Percentiles rank a stretch among this genome's conserved stretches.
phyloP scores from a whole-genome alignment of 30 jellyfish, hydroid and myxozoan species.

The Mastigias papua region DNA sequence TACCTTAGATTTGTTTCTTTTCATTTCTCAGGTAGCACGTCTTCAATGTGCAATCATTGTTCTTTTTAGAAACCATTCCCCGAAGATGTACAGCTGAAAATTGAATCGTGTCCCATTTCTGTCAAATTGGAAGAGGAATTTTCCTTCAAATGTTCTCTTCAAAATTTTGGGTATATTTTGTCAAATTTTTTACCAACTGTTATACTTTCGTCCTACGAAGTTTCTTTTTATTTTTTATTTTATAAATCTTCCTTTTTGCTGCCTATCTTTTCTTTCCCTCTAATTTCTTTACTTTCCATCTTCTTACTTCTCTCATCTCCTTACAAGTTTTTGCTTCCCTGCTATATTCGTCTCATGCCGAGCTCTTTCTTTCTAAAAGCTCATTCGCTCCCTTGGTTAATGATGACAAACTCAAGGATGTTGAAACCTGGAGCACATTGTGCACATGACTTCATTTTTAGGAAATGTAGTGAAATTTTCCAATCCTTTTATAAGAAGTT shows the following conservation, averaged over 20 bases:
- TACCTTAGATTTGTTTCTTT: not conserved
- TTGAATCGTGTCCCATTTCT: constrained; percentile 77
- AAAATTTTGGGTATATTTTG: constrained; percentile 73
- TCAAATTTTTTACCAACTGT: not conserved
- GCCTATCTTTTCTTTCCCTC: not conserved
- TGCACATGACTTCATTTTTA: too few species aligned
- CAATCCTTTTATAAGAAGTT: too few species aligned
- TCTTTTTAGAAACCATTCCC: constrained; percentile 64
- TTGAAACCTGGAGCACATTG: too few species aligned
- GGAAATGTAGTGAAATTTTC: too few species aligned
- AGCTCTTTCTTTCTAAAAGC: not conserved
- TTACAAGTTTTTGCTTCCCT: not conserved
- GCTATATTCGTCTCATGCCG: not conserved
- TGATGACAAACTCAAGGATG: too few species aligned
- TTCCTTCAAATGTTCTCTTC: constrained; percentile 74
- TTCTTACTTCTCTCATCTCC: not conserved
- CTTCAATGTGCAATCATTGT: not conserved
- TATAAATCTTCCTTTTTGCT: not conserved
- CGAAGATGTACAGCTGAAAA: constrained; percentile 72
- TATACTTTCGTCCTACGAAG: not conserved
- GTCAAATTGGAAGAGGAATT: constrained; percentile 80
- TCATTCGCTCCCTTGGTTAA: too few species aligned
- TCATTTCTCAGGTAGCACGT: not conserved
- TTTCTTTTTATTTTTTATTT: not conserved
- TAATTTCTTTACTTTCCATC: not conserved